A percentile compares a stretch with the other conserved stretches of the same genome.
These are phyloP conservation scores for Spatulosminthurus flaviceps DNA, from an alignment of 2,888 invertebrate species.

Conservation along the genomic window DNA sequence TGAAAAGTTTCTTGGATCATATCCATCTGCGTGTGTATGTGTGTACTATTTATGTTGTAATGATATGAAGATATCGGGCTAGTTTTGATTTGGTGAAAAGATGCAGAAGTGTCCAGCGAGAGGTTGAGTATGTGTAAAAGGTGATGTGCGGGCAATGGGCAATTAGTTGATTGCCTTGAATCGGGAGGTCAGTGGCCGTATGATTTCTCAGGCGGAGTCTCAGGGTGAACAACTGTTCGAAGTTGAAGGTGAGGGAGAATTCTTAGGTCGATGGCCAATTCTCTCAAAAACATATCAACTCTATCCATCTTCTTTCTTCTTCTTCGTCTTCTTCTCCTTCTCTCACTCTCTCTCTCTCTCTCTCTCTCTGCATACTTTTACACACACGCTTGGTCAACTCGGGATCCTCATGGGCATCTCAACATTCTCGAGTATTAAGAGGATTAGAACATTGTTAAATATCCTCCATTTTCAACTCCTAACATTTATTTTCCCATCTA, in stretches of 20 bases:
- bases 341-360: slow-evolving; percentile 19
- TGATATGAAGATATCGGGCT: not conserved
- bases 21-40: not conserved
- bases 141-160: slow-evolving; percentile 56
- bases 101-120: slow-evolving; percentile 41
- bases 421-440: not conserved
- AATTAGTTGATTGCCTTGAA: slow-evolving; percentile 63
- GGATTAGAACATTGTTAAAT: not conserved
- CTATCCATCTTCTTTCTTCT: slow-evolving; percentile 38
- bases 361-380: slow-evolving; percentile 14
- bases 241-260: slow-evolving; percentile 56
- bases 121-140: slow-evolving; percentile 48
- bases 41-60: too few relatives aligned
- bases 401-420: slow-evolving; percentile 36
- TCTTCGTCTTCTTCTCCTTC: slow-evolving; percentile 16
- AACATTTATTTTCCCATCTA: not conserved
- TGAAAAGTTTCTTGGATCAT: too few relatives aligned
- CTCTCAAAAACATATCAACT: slow-evolving; percentile 46
- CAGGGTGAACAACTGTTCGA: slow-evolving; percentile 62
- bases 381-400: slow-evolving; percentile 48
- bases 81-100: slow-evolving; percentile 9
- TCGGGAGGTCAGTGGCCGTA: slow-evolving; percentile 63
- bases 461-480: not conserved
- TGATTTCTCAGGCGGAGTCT: slow-evolving; percentile 57
- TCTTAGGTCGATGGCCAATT: slow-evolving; percentile 56